Conservation (phyloP, 2,113 vertebrate genomes). For the Sceloporus undulatus region DNA sequence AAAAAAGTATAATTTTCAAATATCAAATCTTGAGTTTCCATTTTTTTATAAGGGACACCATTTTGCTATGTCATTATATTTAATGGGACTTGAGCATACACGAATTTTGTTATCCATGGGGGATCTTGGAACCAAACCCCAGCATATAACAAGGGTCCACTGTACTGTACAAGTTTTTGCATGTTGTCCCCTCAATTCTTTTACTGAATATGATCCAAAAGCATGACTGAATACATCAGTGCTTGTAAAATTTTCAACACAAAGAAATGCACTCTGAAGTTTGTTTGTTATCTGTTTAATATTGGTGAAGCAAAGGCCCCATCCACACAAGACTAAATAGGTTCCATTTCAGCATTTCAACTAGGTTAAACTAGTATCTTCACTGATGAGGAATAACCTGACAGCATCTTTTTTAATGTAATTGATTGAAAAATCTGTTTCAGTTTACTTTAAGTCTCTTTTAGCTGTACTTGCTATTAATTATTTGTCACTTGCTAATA, state of each 20-base stretch:
- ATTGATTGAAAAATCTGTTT: constrained; percentile 40
- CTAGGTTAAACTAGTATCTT: background rate
- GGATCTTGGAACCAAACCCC: no score
- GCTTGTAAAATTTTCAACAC: background rate
- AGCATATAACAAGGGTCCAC: no score
- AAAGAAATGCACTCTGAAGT: background rate
- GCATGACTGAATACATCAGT: background rate
- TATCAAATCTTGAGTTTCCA: no score
- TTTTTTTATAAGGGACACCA: no score
- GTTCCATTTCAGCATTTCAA: constrained; percentile 39
- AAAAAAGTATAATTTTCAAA: no score
- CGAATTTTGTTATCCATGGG: no score
- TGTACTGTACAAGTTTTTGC: no score
- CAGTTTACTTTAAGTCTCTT: constrained; percentile 20
- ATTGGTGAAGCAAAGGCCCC: background rate
- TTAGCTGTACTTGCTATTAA: constrained; percentile 36
- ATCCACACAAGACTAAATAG: background rate
- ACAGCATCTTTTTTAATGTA: constrained; percentile 42
- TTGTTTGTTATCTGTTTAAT: background rate
- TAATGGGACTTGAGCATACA: no score
- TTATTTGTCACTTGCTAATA: constrained; percentile 34
- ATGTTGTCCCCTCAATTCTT: background rate
- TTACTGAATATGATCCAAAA: background rate
- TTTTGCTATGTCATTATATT: no score
- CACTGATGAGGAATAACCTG: constrained; percentile 34